Base-by-base conservation (phyloP, 2,888 invertebrate genomes). In the Argynnis bischoffii region DNA sequence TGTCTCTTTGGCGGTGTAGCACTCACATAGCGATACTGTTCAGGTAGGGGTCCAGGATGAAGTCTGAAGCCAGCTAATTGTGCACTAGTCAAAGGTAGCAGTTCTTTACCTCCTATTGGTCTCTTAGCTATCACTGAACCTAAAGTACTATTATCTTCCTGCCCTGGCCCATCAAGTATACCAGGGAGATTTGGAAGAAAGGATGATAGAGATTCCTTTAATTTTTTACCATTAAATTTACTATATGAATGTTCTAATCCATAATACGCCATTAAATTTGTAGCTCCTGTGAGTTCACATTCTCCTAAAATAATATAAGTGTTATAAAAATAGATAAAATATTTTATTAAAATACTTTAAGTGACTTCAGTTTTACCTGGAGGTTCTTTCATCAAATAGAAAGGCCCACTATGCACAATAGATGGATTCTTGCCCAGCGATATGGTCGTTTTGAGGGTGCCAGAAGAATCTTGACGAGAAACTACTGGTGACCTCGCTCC, bases 351-450 rank as follows among this genome's bases (percentile, higher is more conserved):
- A n/a, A n/a, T 41, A 41, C 11, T 48, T n/a, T 48, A n/a, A 11
- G 16, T 13, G 48, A 11, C 11, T 59, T 48, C 26, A 6, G n/a
- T 26, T 59, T 59, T 93, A 97, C 97, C 96, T 93, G 98, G 98
- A 83, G 97, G 97, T 92, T 98, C 98, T 94, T 98, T 98, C 96
- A 99, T 97, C 88, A 99, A 96, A 94, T 99, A 99, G 93, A 99
- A 99, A 80, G 99, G 99, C 82, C 99, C 99, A 93, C 98, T 98
- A 89, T 98, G 98, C 90, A 99, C 98, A 80, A 99, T 98, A 69
- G 98, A 97, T 68, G 99, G 99, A 87, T 98, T 98, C 92, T 99
- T 99, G 78, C 99, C 99, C 76, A 99, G 93, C 74, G 98, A 98
- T 93, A 99, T 99, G 78, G 99, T 99, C 78, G 99, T 98, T 94